Evolutionary conservation across 2,113 vertebrate genomes (phyloP).

Genomic region (Macquaria ambigua): DNA sequence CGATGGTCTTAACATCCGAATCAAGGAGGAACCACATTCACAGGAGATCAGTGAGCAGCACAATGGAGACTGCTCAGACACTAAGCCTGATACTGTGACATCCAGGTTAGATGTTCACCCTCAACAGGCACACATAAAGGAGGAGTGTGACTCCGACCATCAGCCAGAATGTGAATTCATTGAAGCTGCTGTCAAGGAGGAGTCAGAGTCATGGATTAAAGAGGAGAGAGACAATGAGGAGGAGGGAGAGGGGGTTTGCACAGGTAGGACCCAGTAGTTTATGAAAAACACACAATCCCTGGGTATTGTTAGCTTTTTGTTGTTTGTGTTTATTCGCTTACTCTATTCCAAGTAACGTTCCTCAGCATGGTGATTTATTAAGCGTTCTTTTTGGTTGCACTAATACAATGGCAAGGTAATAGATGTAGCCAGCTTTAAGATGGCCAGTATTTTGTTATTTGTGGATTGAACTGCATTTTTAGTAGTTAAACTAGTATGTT

Average conservation of each 20-base stretch:
- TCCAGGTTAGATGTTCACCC: constrained; percentile 41
- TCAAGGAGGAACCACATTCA: constrained; percentile 80
- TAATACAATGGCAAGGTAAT: background rate
- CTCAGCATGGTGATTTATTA: too few species aligned
- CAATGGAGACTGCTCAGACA: constrained; percentile 20
- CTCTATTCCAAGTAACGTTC: too few species aligned
- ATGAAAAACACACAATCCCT: background rate
- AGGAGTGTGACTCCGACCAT: constrained; percentile 56
- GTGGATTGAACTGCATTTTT: background rate
- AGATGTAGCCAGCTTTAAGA: background rate
- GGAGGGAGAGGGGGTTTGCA: constrained; percentile 51
- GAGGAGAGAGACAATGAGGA: constrained; percentile 44
- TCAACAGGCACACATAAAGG: constrained; percentile 59
- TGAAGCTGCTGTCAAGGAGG: constrained; percentile 61
- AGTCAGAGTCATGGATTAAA: constrained; percentile 53
- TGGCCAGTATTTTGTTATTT: background rate
- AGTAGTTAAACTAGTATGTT: background rate
- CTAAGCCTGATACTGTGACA: constrained; percentile 30
- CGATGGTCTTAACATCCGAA: constrained; percentile 43
- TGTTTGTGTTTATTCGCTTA: background rate
- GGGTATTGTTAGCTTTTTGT: too few species aligned
- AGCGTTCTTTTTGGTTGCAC: background rate
- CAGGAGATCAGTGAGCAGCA: constrained; percentile 58
- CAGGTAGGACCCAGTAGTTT: constrained; percentile 49
- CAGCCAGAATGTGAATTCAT: constrained; percentile 26